Evolutionary conservation across 2,797 vertebrate species (phyloP).

Genomic region (Manis javanica): DNA sequence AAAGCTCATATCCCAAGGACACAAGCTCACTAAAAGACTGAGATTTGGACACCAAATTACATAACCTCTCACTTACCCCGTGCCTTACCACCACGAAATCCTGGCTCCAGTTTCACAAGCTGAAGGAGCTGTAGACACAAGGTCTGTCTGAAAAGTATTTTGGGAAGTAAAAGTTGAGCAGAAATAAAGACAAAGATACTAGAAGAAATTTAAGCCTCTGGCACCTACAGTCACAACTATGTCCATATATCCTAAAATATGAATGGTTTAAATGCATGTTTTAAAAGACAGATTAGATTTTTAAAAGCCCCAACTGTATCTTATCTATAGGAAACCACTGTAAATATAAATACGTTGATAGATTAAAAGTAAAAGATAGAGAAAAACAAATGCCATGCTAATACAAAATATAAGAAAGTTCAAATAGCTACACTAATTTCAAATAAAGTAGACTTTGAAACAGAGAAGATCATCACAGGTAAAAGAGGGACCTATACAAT

Average conservation of each 20-base stretch:
- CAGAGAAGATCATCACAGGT: not conserved
- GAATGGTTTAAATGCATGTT: not conserved
- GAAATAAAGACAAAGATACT: not conserved
- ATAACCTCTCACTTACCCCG: not conserved
- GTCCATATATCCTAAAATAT: not conserved
- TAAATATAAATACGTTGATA: not conserved
- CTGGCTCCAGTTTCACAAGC: too few relatives aligned
- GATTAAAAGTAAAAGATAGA: not conserved
- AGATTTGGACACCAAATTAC: not conserved
- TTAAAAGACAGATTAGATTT: not conserved
- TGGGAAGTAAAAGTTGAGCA: not conserved
- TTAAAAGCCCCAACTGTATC: not conserved
- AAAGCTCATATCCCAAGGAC: not conserved
- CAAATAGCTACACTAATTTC: not conserved
- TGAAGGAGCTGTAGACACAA: not conserved
- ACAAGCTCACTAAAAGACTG: not conserved
- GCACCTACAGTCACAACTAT: not conserved
- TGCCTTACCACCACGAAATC: not conserved
- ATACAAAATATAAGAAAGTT: not conserved
- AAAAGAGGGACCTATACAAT: not conserved
- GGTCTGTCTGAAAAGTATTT: not conserved
- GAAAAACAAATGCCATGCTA: not conserved
- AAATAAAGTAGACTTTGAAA: not conserved
- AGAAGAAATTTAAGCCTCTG: not conserved
- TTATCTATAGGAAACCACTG: not conserved